phyloP scores from a whole-genome alignment of 1,140 invertebrate genomes.

The Aphidius gifuensis region DNA sequence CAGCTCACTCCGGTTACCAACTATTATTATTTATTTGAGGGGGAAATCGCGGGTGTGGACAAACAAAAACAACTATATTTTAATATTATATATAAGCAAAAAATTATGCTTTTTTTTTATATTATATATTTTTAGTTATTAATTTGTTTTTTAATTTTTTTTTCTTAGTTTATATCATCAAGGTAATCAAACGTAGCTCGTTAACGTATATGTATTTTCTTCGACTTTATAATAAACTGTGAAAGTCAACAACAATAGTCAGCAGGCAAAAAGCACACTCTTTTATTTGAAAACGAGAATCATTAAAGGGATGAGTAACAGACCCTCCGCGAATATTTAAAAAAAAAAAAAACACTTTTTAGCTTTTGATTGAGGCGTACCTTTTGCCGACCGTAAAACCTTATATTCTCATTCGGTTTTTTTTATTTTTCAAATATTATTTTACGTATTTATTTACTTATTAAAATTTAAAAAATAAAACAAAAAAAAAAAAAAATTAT shows the following conservation, averaged over 20 bases:
- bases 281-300: slow-evolving; percentile 40
- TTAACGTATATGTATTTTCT: too few relatives aligned
- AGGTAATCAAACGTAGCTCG: too few relatives aligned
- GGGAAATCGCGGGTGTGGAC: slow-evolving; percentile 19
- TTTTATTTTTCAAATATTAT: too few relatives aligned
- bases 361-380: slow-evolving; percentile 48
- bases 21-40: slow-evolving; percentile 56
- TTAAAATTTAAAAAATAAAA: too few relatives aligned
- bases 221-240: background rate
- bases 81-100: too few relatives aligned
- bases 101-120: too few relatives aligned
- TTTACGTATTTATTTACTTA: too few relatives aligned
- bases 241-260: background rate
- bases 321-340: slow-evolving; percentile 46
- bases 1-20: slow-evolving; percentile 55
- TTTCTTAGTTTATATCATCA: too few relatives aligned
- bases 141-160: too few relatives aligned
- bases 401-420: slow-evolving; percentile 11
- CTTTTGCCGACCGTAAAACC: slow-evolving; percentile 29
- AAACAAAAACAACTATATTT: too few relatives aligned
- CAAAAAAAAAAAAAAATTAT: too few relatives aligned
- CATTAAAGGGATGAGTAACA: slow-evolving; percentile 31
- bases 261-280: slow-evolving; percentile 13
- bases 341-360: slow-evolving; percentile 51
- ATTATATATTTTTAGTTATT: slow-evolving; percentile 28